phyloP scores from a whole-genome alignment of 1,140 invertebrate genomes.

The Drosophila pallidifrons region DNA sequence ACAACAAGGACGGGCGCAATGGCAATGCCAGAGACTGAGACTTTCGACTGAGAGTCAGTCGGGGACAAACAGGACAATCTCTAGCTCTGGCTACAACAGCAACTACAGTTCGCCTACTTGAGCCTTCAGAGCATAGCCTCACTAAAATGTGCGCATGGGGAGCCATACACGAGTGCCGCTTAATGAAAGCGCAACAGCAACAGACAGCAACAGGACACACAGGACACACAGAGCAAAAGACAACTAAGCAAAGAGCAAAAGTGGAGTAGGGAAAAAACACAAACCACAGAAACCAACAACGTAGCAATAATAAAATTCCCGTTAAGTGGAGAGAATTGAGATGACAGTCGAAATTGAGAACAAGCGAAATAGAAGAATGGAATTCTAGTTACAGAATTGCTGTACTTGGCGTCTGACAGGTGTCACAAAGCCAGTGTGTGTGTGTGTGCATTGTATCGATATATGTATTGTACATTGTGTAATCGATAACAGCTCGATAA shows the following conservation, averaged over 20 bases:
- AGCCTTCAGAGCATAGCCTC: slow-evolving; percentile 34
- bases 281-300: slow-evolving; percentile 55
- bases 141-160: slow-evolving; percentile 69
- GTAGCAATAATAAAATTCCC: slow-evolving; percentile 77
- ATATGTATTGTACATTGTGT: neutral
- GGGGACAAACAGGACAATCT: slow-evolving; percentile 35
- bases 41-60: neutral
- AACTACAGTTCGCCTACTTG: slow-evolving; percentile 52
- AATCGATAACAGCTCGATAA: slow-evolving; percentile 48
- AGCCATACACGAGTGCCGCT: slow-evolving; percentile 75
- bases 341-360: slow-evolving; percentile 55
- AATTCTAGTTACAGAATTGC: neutral
- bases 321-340: slow-evolving; percentile 71
- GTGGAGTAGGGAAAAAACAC: neutral
- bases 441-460: slow-evolving; percentile 13
- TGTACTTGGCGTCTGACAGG: slow-evolving; percentile 10
- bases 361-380: neutral
- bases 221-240: slow-evolving; percentile 29
- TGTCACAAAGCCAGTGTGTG: slow-evolving; percentile 13
- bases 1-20: slow-evolving; percentile 40
- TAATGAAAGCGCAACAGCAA: slow-evolving; percentile 77
- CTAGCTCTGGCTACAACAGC: slow-evolving; percentile 39
- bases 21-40: slow-evolving; percentile 47
- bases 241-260: slow-evolving; percentile 46
- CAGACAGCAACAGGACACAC: slow-evolving; percentile 39